A percentile compares a stretch with the other conserved stretches of the same genome.
phyloP scores from a whole-genome alignment of 2,113 vertebrate species.

The Fulmarus glacialis region DNA sequence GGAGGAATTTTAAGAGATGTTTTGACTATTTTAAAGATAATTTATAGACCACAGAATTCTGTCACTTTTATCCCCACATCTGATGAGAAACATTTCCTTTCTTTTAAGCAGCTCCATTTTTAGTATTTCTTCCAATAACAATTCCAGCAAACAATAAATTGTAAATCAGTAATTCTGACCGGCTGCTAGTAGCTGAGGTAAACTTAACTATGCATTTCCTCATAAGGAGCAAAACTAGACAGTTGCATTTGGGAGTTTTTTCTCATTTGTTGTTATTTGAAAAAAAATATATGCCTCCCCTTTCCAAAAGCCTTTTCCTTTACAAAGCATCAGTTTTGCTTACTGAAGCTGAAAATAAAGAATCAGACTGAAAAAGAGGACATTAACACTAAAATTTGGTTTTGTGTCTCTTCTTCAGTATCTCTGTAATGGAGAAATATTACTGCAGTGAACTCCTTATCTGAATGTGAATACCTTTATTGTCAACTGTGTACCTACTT shows the following conservation, averaged over 20 bases:
- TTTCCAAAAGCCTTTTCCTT: neutral
- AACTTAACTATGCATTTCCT: neutral
- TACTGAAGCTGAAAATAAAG: neutral
- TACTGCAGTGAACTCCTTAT: neutral
- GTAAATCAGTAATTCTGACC: neutral
- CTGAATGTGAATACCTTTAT: neutral
- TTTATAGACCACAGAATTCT: neutral
- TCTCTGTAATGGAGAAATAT: neutral
- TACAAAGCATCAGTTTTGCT: neutral
- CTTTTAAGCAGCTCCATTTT: neutral
- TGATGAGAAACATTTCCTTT: neutral
- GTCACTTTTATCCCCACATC: neutral
- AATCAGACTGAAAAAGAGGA: neutral
- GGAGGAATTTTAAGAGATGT: neutral
- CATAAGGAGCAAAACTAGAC: neutral
- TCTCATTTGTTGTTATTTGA: neutral
- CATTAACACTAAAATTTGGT: neutral
- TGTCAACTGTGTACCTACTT: neutral
- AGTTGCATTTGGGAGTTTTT: neutral
- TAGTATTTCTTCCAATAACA: neutral
- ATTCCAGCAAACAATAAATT: neutral
- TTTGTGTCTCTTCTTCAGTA: neutral
- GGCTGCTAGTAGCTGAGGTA: neutral
- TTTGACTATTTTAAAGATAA: neutral
- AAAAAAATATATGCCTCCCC: neutral